These are phyloP conservation scores for Meloidogyne hapla DNA, from an alignment of 1,140 invertebrate genomes.

Conservation along the genomic window DNA sequence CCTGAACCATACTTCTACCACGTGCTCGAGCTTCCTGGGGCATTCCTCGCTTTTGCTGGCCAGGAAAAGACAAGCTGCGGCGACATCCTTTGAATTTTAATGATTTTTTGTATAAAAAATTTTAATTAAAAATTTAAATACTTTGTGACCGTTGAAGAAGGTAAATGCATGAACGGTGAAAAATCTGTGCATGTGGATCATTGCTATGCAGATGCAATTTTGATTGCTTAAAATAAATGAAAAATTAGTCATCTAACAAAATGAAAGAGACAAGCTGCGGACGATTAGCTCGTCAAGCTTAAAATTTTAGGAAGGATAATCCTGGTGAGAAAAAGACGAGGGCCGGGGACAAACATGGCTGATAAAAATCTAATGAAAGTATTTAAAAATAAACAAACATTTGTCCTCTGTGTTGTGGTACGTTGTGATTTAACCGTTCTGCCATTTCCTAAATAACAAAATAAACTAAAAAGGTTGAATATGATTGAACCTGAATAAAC, in stretches of 20 bases:
- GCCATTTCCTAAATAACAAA: conserved; percentile 20
- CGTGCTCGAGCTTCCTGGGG: conserved; percentile 42
- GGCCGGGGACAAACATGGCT: too few species aligned
- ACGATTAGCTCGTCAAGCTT: too few species aligned
- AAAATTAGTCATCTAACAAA: background rate
- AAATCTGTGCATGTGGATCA: conserved; percentile 38
- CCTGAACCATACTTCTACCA: conserved; percentile 46
- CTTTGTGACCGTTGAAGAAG: conserved; percentile 31
- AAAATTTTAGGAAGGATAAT: too few species aligned
- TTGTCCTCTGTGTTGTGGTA: conserved; percentile 19
- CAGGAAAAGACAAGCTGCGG: conserved; percentile 43
- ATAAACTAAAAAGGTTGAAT: background rate
- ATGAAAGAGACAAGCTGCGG: too few species aligned
- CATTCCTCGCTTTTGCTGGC: conserved; percentile 47
- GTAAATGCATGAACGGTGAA: conserved; percentile 41
- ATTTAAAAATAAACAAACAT: conserved; percentile 21
- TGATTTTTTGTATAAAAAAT: conserved; percentile 11
- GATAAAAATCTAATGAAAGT: too few species aligned
- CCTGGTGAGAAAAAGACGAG: too few species aligned
- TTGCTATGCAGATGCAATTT: conserved; percentile 33
- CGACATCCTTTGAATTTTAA: conserved; percentile 38
- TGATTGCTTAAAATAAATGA: conserved; percentile 22
- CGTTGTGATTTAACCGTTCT: conserved; percentile 21
- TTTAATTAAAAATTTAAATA: too few species aligned
- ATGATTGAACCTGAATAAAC: conserved; percentile 18